A percentile compares a stretch with the other conserved stretches of the same genome.
Evolutionary conservation across 2,113 vertebrate species (phyloP).

Genomic region (Psilopogon haemacephalus): DNA sequence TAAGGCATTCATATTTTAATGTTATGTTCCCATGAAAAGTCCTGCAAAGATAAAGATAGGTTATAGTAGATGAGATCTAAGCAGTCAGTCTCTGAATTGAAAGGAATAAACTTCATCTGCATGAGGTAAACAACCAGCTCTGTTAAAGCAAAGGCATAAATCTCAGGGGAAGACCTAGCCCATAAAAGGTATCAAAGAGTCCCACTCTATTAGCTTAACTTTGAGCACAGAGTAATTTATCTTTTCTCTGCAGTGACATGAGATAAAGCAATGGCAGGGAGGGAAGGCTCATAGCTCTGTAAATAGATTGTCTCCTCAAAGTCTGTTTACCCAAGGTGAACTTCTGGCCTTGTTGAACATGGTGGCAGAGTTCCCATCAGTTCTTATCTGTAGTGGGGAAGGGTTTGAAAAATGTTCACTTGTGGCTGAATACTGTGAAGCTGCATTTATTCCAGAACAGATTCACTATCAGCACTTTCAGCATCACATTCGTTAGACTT

Average conservation of each 20-base stretch:
- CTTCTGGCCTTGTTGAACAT: background rate
- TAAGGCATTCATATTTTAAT: fast-evolving
- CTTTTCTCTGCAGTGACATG: background rate
- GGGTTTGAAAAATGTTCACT: background rate
- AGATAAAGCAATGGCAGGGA: background rate
- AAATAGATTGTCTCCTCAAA: background rate
- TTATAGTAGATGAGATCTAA: background rate
- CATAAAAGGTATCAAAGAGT: background rate
- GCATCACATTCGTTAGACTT: background rate
- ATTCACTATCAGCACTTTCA: background rate
- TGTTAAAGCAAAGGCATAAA: background rate
- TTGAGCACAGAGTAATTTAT: background rate
- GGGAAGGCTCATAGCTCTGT: background rate
- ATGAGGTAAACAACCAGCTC: background rate
- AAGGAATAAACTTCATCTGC: background rate
- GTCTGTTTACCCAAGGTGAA: background rate
- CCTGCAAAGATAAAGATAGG: background rate
- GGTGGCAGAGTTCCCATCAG: background rate
- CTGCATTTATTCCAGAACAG: background rate
- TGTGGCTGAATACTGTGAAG: fast-evolving
- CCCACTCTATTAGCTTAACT: background rate
- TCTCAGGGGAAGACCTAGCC: background rate
- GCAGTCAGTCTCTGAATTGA: background rate
- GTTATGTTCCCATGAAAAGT: background rate
- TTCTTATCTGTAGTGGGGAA: background rate